Base-by-base conservation (phyloP, 2,888 invertebrate species). In the Drosophila atripex region DNA sequence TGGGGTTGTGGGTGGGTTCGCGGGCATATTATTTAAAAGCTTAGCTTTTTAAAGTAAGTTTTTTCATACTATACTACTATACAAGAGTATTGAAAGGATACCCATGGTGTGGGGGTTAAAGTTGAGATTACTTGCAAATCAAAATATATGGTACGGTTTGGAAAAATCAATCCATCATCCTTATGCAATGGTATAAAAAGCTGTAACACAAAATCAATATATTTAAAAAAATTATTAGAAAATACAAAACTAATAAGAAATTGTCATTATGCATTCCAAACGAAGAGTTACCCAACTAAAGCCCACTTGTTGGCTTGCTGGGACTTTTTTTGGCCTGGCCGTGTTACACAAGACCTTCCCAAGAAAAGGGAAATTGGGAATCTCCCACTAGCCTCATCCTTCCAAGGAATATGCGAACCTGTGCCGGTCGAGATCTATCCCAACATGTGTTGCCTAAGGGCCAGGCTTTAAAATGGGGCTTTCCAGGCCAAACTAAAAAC, bases 401-500 rank as follows among this genome's bases (percentile, higher is more conserved):
- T 61, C 60, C 60, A 47, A n/a, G 18, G 51, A 52, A 76, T 9
- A 21, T 21, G 43, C 63, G 54, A 80, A 80, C 80, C 80, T 80
- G 79, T 78, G 25, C 46, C 51, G 45, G 46, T 12, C 28, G 28
- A 32, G 38, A 39, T 43, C 57, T 65, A 41, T 32, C 28, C 9
- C 18, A 63, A 73, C 83, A 80, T 80, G 83, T 80, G 83, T 70
- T 76, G 39, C 47, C 59, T 66, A 64, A 52, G 70, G 68, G 16
- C 49, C 79, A 79, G 84, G 84, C 84, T 84, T 82, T 79, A 80
- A 59, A 30, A 76, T 84, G 80, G 82, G 82, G 82, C 82, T 82
- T 82, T 82, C 82, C 82, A 80, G 61, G 39, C 30, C 32, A 58
- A 56, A 39, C 53, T 71, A 57, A 64, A 45, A 53, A 74, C 78